Evolutionary conservation across 2,797 vertebrate species (phyloP).

Genomic region (Diplodus puntazzo): DNA sequence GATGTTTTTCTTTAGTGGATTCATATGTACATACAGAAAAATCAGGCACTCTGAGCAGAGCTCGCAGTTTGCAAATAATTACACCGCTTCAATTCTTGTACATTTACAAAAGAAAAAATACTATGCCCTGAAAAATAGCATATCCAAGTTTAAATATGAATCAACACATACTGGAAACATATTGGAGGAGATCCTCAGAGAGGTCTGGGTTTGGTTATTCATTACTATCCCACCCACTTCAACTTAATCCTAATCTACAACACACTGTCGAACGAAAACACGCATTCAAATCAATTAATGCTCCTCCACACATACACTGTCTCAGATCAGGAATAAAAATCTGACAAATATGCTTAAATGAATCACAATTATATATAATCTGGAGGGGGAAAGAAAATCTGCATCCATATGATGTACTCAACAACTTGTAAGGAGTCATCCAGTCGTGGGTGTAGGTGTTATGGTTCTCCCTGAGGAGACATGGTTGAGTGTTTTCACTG

Average conservation of each 20-base stretch:
- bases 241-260: slow-evolving; percentile 62
- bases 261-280: slow-evolving; percentile 62
- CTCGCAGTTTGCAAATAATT: slow-evolving; percentile 80
- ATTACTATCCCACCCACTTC: slow-evolving; percentile 62
- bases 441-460: slow-evolving; percentile 34
- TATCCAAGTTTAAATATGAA: slow-evolving; percentile 81
- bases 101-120: slow-evolving; percentile 73
- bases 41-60: slow-evolving; percentile 88
- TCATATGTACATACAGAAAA: slow-evolving; percentile 85
- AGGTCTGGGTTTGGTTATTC: slow-evolving; percentile 74
- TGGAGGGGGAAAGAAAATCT: slow-evolving; percentile 10
- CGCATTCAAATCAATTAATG: slow-evolving; percentile 48
- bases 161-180: slow-evolving; percentile 73
- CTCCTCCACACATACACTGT: slow-evolving; percentile 49
- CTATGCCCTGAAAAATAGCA: slow-evolving; percentile 78
- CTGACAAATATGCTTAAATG: slow-evolving; percentile 50
- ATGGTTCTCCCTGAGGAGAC: slow-evolving; percentile 76
- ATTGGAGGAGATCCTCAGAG: slow-evolving; percentile 49
- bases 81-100: slow-evolving; percentile 76
- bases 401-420: slow-evolving; percentile 46
- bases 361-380: slow-evolving; percentile 49
- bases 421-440: slow-evolving; percentile 33
- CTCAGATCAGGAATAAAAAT: slow-evolving; percentile 59
- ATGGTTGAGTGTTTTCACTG: slow-evolving; percentile 62
- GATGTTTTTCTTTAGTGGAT: slow-evolving; percentile 74